Conservation (phyloP, 2,113 vertebrate species). For the Cyphomyrus discorhynchus region DNA sequence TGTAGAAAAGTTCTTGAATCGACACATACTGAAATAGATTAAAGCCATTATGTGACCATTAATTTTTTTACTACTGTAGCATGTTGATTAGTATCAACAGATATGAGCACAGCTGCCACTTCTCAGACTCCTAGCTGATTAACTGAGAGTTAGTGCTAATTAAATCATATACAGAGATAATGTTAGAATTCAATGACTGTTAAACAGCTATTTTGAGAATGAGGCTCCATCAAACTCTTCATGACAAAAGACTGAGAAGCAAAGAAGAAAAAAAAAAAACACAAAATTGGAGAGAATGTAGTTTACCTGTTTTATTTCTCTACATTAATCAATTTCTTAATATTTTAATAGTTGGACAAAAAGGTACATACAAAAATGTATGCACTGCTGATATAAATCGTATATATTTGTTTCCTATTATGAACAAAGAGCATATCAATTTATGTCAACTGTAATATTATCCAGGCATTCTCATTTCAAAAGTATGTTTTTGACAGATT, state of each 20-base stretch:
- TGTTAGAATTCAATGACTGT: not conserved
- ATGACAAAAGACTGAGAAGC: not conserved
- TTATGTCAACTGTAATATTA: not conserved
- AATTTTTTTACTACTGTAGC: not conserved
- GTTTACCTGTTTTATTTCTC: not conserved
- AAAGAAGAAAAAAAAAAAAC: not conserved
- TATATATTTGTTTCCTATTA: not conserved
- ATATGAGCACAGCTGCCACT: not conserved
- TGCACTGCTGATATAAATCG: not conserved
- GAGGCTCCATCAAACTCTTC: not conserved
- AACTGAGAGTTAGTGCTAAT: not conserved
- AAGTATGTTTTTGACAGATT: not conserved
- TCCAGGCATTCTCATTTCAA: not conserved
- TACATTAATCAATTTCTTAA: not conserved
- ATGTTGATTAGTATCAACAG: not conserved
- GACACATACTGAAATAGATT: not conserved
- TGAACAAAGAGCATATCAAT: not conserved
- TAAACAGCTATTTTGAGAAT: not conserved
- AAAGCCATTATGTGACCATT: not conserved
- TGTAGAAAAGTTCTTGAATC: not conserved
- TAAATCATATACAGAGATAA: not conserved
- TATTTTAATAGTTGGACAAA: not conserved
- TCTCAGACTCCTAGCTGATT: not conserved
- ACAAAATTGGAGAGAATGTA: not conserved
- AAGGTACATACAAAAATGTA: not conserved